These are phyloP conservation scores for Atethmia centrago DNA, from an alignment of 2,888 invertebrate genomes.

Conservation along the genomic window DNA sequence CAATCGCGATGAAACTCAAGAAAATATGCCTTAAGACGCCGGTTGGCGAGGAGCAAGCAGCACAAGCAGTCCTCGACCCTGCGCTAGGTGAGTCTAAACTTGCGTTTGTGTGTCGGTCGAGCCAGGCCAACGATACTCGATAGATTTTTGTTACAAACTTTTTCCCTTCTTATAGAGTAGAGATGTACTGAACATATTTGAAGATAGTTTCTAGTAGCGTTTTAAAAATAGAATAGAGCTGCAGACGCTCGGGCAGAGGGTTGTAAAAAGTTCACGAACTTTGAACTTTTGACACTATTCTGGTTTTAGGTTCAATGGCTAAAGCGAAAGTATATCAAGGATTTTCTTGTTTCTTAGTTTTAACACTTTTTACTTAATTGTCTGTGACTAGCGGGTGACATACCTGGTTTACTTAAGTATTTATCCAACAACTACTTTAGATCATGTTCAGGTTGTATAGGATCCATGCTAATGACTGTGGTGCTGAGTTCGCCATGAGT, in stretches of 20 bases:
- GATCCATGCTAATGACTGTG: background rate
- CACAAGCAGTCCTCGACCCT: conserved; percentile 92
- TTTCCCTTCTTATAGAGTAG: background rate
- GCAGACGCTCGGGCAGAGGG: conserved; percentile 19
- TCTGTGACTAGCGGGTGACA: background rate
- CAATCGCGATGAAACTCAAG: conserved; percentile 93
- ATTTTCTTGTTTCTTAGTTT: conserved; percentile 4
- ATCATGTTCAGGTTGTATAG: background rate
- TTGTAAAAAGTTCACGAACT: conserved; percentile 50
- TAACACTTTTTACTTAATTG: background rate
- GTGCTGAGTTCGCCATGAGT: background rate
- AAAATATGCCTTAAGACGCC: conserved; percentile 94
- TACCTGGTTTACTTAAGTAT: background rate
- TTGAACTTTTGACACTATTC: conserved; percentile 43
- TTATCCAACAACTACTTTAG: background rate
- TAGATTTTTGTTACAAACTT: conserved; percentile 32
- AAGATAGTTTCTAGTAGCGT: conserved; percentile 21
- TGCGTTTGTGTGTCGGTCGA: conserved; percentile 56
- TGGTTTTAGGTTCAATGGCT: conserved; percentile 26
- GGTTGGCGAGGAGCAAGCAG: conserved; percentile 92
- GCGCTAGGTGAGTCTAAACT: conserved; percentile 89
- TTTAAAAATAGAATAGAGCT: conserved; percentile 7
- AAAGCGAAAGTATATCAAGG: conserved; percentile 36
- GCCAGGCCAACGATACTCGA: conserved; percentile 21
- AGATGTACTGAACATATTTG: conserved; percentile 19